Conservation (phyloP, 2,113 vertebrate genomes). For the Seriola quinqueradiata region DNA sequence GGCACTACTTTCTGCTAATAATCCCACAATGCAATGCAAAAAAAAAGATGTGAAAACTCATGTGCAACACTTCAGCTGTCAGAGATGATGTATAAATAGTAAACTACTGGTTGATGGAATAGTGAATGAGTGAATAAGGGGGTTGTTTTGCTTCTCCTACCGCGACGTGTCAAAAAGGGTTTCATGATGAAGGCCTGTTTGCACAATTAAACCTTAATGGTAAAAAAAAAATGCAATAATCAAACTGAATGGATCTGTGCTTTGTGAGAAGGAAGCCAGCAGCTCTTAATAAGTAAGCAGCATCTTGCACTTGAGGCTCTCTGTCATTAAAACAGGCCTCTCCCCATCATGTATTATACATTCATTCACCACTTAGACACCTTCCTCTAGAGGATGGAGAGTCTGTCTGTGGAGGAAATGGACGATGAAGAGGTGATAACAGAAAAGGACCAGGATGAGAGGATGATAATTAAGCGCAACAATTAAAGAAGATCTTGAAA, state of each 20-base stretch:
- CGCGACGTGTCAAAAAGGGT: neutral
- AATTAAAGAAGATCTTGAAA: constrained; percentile 13
- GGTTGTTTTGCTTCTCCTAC: neutral
- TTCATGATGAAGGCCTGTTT: neutral
- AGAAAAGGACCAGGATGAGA: constrained; percentile 12
- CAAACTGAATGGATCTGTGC: constrained; percentile 35
- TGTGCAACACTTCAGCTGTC: neutral
- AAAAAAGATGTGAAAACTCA: constrained; percentile 1
- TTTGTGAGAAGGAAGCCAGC: constrained; percentile 21
- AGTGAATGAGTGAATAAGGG: neutral
- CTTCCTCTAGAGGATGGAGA: constrained; percentile 35
- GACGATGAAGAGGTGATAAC: constrained; percentile 27
- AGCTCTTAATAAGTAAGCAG: constrained; percentile 59
- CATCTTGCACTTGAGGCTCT: constrained; percentile 46
- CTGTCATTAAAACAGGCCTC: constrained; percentile 58
- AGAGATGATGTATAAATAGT: neutral
- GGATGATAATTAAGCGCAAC: neutral
- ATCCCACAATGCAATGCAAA: neutral
- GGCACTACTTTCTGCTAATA: neutral
- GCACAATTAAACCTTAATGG: neutral
- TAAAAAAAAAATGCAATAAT: constrained; percentile 9
- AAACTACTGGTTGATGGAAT: neutral
- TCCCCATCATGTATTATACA: constrained; percentile 59
- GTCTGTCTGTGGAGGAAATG: constrained; percentile 31
- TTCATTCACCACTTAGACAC: constrained; percentile 55